These are phyloP conservation scores for Cantharis rustica DNA, from an alignment of 2,888 invertebrate species.

Conservation along the genomic window DNA sequence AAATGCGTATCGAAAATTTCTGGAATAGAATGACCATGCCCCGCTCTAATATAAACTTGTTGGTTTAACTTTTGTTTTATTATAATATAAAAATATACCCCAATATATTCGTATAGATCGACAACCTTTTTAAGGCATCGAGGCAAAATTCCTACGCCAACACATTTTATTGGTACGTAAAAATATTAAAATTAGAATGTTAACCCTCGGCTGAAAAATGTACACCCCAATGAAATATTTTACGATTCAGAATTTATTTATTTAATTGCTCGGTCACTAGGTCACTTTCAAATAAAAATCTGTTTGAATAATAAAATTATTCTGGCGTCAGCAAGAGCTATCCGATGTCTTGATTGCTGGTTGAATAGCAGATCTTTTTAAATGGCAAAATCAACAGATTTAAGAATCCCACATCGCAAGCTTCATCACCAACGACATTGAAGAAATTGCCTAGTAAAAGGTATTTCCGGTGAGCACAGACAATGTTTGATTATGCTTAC, in stretches of 20 bases:
- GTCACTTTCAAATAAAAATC: background rate
- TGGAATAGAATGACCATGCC: too few species aligned
- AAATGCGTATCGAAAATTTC: too few species aligned
- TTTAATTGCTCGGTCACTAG: background rate
- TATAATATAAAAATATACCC: too few species aligned
- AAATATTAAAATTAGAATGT: background rate
- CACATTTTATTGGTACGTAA: background rate
- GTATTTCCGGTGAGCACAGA: slow-evolving; percentile 17
- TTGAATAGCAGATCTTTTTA: background rate
- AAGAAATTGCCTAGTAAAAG: background rate
- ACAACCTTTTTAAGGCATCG: background rate
- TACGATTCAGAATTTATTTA: background rate
- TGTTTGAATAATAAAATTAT: background rate
- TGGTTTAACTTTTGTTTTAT: too few species aligned
- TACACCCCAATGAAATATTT: background rate
- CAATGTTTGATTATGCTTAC: slow-evolving; percentile 7
- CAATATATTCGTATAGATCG: too few species aligned
- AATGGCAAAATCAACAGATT: background rate
- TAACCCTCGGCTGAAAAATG: background rate
- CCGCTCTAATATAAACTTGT: too few species aligned
- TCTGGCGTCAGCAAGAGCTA: background rate
- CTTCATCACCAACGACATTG: slow-evolving; percentile 5
- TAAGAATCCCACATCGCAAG: background rate
- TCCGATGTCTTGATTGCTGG: background rate
- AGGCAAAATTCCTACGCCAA: background rate